Conservation (phyloP, 2,797 vertebrate genomes). For the Otus scops region DNA sequence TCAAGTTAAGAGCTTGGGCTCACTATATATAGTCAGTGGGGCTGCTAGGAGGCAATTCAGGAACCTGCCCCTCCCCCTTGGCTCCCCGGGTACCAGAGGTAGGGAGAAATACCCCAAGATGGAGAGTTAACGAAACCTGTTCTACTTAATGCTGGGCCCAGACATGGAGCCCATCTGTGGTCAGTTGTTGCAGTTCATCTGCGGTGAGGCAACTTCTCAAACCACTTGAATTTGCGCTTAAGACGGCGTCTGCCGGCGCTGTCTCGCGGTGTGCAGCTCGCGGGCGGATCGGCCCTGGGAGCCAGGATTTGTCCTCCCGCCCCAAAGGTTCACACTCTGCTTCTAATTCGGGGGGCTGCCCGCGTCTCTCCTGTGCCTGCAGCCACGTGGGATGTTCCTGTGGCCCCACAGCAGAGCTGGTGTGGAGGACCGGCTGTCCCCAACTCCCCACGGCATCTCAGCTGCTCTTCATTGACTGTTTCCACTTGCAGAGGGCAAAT, state of each 20-base stretch:
- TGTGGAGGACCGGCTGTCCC: background rate
- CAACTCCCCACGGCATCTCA: accelerated
- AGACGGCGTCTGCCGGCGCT: background rate
- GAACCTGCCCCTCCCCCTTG: background rate
- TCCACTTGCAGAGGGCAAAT: background rate
- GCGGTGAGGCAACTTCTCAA: background rate
- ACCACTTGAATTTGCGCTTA: background rate
- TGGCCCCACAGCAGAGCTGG: background rate
- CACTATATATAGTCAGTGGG: constrained; percentile 2
- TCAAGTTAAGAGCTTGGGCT: background rate
- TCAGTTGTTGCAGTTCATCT: background rate
- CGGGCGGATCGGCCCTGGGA: background rate
- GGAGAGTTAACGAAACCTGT: constrained; percentile 32
- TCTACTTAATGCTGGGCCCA: background rate
- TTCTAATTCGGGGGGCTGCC: accelerated
- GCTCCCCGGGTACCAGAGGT: background rate
- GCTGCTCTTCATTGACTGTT: accelerated
- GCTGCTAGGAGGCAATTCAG: background rate
- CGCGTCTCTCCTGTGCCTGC: accelerated
- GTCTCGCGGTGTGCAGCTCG: background rate
- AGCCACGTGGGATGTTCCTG: accelerated
- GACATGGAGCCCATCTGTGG: background rate
- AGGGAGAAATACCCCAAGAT: background rate
- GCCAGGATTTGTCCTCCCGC: background rate
- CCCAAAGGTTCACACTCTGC: background rate